Percentiles rank a stretch among this genome's conserved stretches.
Conservation (phyloP, 2,888 invertebrate genomes). For the Erebia palarica region DNA sequence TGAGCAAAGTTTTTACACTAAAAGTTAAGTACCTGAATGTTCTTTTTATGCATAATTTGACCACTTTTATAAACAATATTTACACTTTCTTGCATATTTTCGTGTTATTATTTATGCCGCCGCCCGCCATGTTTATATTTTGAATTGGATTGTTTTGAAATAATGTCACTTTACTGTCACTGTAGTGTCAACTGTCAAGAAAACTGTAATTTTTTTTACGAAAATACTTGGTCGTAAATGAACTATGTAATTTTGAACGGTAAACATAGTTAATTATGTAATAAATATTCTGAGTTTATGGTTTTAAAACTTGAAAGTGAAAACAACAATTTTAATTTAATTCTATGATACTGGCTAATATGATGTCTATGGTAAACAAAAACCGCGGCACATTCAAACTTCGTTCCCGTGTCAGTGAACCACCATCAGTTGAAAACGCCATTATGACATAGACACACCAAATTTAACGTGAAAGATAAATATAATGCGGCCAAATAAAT, state of each 20-base stretch:
- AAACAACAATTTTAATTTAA: neutral
- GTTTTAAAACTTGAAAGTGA: neutral
- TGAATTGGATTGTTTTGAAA: slow-evolving; percentile 6
- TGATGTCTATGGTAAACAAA: slow-evolving; percentile 33
- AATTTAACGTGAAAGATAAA: slow-evolving; percentile 59
- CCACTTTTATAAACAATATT: neutral
- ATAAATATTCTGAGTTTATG: no score
- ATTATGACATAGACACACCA: slow-evolving; percentile 59
- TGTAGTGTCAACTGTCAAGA: no score
- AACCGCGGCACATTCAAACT: slow-evolving; percentile 55
- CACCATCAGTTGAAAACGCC: slow-evolving; percentile 62
- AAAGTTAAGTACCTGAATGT: neutral
- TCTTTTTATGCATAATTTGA: neutral
- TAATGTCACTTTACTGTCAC: no score
- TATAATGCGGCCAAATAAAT: slow-evolving; percentile 65
- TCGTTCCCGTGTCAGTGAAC: slow-evolving; percentile 48
- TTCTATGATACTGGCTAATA: slow-evolving; percentile 34
- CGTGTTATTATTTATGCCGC: slow-evolving; percentile 3
- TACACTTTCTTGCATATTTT: neutral
- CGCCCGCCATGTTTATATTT: slow-evolving; percentile 37
- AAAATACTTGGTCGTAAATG: no score
- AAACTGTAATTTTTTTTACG: neutral
- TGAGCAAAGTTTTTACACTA: neutral
- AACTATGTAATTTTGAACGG: no score
- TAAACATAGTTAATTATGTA: no score